Base-by-base conservation (phyloP, 2,888 invertebrate genomes). In the Cataglyphis livida region DNA sequence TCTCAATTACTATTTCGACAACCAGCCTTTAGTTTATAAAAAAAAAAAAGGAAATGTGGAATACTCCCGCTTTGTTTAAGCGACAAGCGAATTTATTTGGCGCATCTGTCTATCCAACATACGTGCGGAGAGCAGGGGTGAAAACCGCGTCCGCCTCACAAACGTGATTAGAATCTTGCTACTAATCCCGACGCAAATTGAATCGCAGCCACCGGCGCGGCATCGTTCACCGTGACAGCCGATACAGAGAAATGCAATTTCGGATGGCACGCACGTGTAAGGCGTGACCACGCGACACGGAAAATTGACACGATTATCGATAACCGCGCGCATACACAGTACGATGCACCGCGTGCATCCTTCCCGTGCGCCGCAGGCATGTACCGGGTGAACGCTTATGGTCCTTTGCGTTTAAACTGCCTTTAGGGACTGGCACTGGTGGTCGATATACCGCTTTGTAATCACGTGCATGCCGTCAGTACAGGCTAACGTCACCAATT, bases 191-290 rank as follows among this genome's bases (percentile, higher is more conserved):
- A 61, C 62, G 61, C 48, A 82, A 90, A 89, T 90, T 84, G 86
- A 90, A 88, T 86, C 86, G 70, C 44, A 48, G 70, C 57, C 78
- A 75, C 54, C 44, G 59, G 38, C 62, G 65, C 59, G 66, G 51
- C 48, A 73, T 51, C 59, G 78, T 21, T 10, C 54, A 28, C 51
- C 71, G 51, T 87, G 81, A 88, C 88, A 89, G 65, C 64, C 83
- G 85, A 84, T 85, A 76, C 82, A 54, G 71, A 81, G 81, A 88
- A 83, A 90, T 90, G 83, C 85, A 82, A 89, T 90, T 90, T 88
- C 57, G 85, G 75, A 32, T 48, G 78, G 48, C 82, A 74, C 70
- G 59, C 76, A 38, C 70, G 82, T 66, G 44, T 83, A 89, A 87
- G 84, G 81, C 79, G 83, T 81, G 57, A 71, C 68, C 79, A 71